A percentile compares a stretch with the other conserved stretches of the same genome.
phyloP scores from a whole-genome alignment of 2,888 invertebrate genomes.

The Trachelus stipa region DNA sequence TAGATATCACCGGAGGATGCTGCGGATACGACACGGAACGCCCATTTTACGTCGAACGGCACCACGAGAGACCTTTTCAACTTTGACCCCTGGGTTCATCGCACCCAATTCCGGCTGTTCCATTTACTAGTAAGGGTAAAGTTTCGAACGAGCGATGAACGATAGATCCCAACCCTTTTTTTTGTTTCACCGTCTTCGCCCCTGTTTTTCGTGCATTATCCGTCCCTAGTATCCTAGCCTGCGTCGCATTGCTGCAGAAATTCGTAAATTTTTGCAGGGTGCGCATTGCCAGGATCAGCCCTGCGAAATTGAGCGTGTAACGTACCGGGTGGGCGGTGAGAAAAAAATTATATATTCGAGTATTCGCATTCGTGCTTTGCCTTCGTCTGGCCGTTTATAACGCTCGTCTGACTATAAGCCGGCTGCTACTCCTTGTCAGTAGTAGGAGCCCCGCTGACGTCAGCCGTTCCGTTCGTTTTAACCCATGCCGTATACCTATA shows the following conservation, averaged over 20 bases:
- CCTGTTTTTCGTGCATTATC: not conserved
- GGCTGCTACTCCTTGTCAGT: slow-evolving; percentile 41
- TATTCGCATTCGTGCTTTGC: not conserved
- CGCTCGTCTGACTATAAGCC: slow-evolving; percentile 20
- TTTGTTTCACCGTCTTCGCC: too few relatives aligned
- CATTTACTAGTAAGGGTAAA: not conserved
- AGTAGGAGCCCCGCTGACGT: slow-evolving; percentile 25
- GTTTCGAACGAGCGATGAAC: not conserved
- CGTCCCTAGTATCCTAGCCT: not conserved
- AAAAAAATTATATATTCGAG: not conserved
- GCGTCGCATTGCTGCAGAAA: not conserved
- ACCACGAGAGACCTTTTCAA: not conserved
- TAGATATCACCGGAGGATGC: not conserved
- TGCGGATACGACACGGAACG: slow-evolving; percentile 16
- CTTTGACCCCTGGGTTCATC: not conserved
- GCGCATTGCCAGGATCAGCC: not conserved
- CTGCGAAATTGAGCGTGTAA: not conserved
- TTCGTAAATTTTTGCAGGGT: not conserved
- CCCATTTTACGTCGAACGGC: slow-evolving; percentile 23
- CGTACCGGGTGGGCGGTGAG: not conserved
- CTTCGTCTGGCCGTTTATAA: not conserved
- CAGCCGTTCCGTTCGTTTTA: not conserved
- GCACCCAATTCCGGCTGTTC: not conserved
- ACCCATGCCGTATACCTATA: not conserved
- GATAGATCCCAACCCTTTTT: not conserved